phyloP scores from a whole-genome alignment of 1,140 invertebrate genomes.

The Cherax quadricarinatus region DNA sequence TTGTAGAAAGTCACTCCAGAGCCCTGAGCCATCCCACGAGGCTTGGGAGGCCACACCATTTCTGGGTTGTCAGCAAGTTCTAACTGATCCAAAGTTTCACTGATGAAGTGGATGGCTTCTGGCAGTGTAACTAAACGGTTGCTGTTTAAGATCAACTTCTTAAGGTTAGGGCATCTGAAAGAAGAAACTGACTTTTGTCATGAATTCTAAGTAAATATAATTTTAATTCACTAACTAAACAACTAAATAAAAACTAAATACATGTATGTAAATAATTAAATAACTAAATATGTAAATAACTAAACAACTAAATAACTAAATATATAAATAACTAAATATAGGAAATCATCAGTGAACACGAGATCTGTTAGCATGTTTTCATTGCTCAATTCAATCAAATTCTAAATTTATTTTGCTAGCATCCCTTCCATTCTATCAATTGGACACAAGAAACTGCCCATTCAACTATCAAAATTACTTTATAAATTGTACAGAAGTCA shows the following conservation, averaged over 20 bases:
- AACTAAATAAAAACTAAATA: not conserved
- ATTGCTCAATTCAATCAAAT: too few species aligned
- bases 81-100: constrained; percentile 84
- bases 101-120: constrained; percentile 96
- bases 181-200: not conserved
- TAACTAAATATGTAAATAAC: not conserved
- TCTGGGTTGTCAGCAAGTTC: constrained; percentile 85
- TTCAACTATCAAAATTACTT: too few species aligned
- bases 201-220: not conserved
- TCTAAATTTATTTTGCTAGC: too few species aligned
- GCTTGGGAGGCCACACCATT: constrained; percentile 88
- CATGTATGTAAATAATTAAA: not conserved
- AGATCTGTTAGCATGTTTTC: too few species aligned
- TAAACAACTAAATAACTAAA: too few species aligned
- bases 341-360: too few species aligned
- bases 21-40: constrained; percentile 84
- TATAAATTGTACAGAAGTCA: too few species aligned
- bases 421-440: too few species aligned
- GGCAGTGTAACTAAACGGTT: constrained; percentile 97
- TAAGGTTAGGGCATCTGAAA: constrained; percentile 94
- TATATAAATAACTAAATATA: too few species aligned
- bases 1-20: constrained; percentile 97
- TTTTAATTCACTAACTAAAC: not conserved
- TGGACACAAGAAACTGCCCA: too few species aligned
- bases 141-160: constrained; percentile 94